phyloP scores from a whole-genome alignment of 2,888 invertebrate genomes.

The Neoascia interrupta region DNA sequence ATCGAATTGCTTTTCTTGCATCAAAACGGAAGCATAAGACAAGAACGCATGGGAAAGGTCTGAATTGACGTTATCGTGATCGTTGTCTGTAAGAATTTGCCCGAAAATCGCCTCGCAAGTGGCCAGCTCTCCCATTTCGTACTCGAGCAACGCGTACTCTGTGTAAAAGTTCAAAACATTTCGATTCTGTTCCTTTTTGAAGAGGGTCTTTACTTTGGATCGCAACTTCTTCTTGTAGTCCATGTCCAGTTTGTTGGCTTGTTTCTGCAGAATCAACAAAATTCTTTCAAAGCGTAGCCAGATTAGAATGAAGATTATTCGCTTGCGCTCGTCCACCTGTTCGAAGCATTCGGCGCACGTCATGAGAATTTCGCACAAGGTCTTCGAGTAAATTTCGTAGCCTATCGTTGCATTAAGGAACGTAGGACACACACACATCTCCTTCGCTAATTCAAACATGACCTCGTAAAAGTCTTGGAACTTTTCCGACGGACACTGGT shows the following conservation, averaged over 20 bases:
- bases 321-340: conserved; percentile 79
- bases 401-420: conserved; percentile 83
- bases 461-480: conserved; percentile 70
- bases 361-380: conserved; percentile 81
- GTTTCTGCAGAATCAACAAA: conserved; percentile 80
- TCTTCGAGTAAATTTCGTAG: conserved; percentile 82
- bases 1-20: conserved; percentile 68
- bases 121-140: conserved; percentile 80
- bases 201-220: conserved; percentile 81
- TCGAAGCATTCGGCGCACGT: conserved; percentile 81
- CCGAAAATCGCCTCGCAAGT: conserved; percentile 81
- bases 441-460: conserved; percentile 78
- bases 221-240: conserved; percentile 75
- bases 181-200: conserved; percentile 81
- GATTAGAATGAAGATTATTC: conserved; percentile 81
- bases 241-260: conserved; percentile 77
- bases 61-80: conserved; percentile 65
- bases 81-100: conserved; percentile 77
- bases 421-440: conserved; percentile 82
- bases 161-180: conserved; percentile 82
- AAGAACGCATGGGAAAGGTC: conserved; percentile 74
- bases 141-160: conserved; percentile 84
- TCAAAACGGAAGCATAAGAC: conserved; percentile 74
- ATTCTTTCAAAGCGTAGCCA: conserved; percentile 84
- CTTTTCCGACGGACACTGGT: conserved; percentile 37